Evolutionary conservation across 2,113 vertebrate species (phyloP).

Genomic region (Eublepharis macularius): DNA sequence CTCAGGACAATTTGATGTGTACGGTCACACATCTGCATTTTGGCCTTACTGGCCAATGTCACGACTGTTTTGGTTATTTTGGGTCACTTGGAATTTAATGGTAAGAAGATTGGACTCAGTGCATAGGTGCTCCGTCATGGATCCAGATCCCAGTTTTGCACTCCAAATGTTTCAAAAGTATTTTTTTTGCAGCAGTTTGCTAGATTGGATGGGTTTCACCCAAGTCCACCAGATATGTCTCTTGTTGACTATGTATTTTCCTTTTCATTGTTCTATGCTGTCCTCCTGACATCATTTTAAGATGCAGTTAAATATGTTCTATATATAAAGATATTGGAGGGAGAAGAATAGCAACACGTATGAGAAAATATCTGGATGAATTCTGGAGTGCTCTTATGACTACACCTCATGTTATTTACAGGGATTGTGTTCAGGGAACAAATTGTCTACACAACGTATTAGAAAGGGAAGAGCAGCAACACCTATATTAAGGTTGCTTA

Average conservation of each 20-base stretch:
- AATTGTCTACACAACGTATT: background rate
- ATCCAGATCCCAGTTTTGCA: background rate
- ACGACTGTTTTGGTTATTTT: background rate
- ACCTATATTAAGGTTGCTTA: constrained; percentile 1
- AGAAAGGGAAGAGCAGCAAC: background rate
- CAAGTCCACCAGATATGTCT: background rate
- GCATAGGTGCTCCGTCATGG: too few relatives aligned
- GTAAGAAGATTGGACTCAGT: background rate
- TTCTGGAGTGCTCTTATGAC: constrained; percentile 1
- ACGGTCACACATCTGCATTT: background rate
- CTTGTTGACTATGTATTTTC: background rate
- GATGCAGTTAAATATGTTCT: background rate
- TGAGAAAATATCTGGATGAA: background rate
- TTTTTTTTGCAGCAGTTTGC: too few relatives aligned
- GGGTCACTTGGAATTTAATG: background rate
- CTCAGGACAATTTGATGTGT: background rate
- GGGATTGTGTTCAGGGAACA: background rate
- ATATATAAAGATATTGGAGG: background rate
- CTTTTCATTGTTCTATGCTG: background rate
- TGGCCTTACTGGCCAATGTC: background rate
- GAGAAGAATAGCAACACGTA: background rate
- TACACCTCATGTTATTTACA: background rate
- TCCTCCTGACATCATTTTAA: background rate
- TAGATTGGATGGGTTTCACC: background rate
- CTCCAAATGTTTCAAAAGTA: background rate